Percentiles rank a stretch among this genome's conserved stretches.
Conservation (phyloP, 2,888 invertebrate genomes). For the Acrobeloides nanus region DNA sequence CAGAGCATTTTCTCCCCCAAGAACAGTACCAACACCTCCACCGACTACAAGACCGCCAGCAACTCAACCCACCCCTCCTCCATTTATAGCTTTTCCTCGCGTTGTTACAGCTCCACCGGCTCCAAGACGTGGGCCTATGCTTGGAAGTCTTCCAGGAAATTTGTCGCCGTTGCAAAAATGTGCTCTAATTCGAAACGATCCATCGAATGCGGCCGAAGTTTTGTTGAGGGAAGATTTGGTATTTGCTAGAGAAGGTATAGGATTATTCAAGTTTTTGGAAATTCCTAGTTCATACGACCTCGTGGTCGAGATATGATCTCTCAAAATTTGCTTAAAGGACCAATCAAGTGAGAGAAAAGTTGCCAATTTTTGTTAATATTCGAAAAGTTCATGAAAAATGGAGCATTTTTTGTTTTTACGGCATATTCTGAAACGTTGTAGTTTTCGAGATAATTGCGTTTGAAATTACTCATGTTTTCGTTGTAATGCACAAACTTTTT, state of each 20-base stretch:
- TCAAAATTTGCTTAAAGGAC: too few species aligned
- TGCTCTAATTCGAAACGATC: slow-evolving; percentile 41
- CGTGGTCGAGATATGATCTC: too few species aligned
- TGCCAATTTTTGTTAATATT: too few species aligned
- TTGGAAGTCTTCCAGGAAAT: neutral
- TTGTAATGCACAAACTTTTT: too few species aligned
- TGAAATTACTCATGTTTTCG: too few species aligned
- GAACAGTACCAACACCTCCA: neutral
- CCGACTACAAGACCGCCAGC: slow-evolving; percentile 8
- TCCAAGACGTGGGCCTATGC: slow-evolving; percentile 9
- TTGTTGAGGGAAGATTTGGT: slow-evolving; percentile 39
- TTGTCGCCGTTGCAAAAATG: slow-evolving; percentile 34
- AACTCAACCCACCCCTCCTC: slow-evolving; percentile 4
- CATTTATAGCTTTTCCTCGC: neutral
- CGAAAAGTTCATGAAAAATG: too few species aligned
- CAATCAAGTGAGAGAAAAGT: too few species aligned
- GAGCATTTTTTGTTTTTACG: too few species aligned
- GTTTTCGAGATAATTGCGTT: too few species aligned
- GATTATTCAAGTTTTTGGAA: too few species aligned
- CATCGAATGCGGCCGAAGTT: slow-evolving; percentile 42
- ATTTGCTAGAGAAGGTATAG: slow-evolving; percentile 36
- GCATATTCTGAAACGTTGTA: too few species aligned
- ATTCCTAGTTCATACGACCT: too few species aligned
- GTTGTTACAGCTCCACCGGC: neutral
- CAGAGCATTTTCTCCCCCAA: slow-evolving; percentile 4